Evolutionary conservation across 2,888 invertebrate species (phyloP).

Genomic region (Leptogaster cylindrica): DNA sequence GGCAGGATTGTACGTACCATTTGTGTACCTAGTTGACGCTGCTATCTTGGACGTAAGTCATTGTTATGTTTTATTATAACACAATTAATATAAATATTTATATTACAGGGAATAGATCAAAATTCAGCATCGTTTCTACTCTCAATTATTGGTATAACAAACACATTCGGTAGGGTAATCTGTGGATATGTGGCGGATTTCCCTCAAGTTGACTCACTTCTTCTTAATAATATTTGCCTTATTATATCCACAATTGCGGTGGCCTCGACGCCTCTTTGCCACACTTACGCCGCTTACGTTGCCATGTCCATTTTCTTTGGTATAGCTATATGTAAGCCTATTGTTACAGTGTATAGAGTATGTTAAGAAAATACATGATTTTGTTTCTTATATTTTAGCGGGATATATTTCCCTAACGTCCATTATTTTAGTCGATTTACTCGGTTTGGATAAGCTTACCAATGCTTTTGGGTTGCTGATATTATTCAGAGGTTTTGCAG

Average conservation of each 20-base stretch:
- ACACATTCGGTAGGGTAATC: slow-evolving; percentile 88
- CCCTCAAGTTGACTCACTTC: slow-evolving; percentile 86
- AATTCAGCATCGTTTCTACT: slow-evolving; percentile 65
- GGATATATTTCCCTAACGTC: slow-evolving; percentile 98
- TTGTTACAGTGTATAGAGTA: not conserved
- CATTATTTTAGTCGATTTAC: slow-evolving; percentile 93
- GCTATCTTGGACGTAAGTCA: slow-evolving; percentile 72
- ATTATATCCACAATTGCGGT: slow-evolving; percentile 88
- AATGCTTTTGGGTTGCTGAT: slow-evolving; percentile 97
- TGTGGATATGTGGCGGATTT: slow-evolving; percentile 93
- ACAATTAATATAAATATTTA: not conserved
- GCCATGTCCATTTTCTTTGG: slow-evolving; percentile 88
- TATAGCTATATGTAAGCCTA: slow-evolving; percentile 82
- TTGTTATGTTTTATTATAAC: not conserved
- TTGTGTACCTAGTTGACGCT: slow-evolving; percentile 89
- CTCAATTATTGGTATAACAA: slow-evolving; percentile 88
- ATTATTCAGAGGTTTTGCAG: slow-evolving; percentile 92
- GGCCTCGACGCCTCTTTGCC: slow-evolving; percentile 82
- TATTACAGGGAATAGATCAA: slow-evolving; percentile 72
- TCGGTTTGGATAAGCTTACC: slow-evolving; percentile 94
- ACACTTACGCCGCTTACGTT: slow-evolving; percentile 76
- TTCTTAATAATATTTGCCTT: slow-evolving; percentile 92
- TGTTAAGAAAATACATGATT: not conserved
- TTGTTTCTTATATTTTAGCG: slow-evolving; percentile 65
- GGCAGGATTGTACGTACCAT: slow-evolving; percentile 96